phyloP scores from a whole-genome alignment of 2,113 vertebrate genomes.

The Nannobrachium achirus region DNA sequence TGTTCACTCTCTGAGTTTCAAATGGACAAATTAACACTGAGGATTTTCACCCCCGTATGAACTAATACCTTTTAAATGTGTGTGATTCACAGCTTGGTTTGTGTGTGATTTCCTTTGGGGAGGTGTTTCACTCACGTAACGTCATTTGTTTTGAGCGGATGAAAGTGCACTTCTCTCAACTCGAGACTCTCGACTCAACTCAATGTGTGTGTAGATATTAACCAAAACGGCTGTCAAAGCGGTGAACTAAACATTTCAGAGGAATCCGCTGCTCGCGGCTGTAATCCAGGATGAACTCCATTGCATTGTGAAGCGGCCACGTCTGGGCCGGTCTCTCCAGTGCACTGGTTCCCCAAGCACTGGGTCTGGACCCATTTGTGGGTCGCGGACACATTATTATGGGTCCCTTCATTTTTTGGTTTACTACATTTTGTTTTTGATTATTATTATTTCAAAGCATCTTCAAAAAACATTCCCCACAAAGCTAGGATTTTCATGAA shows the following conservation, averaged over 20 bases:
- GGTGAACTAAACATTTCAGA: background rate
- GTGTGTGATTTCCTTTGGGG: slow-evolving; percentile 6
- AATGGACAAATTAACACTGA: too few species aligned
- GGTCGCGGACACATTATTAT: too few species aligned
- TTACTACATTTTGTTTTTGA: too few species aligned
- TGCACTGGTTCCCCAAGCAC: too few species aligned
- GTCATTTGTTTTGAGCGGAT: background rate
- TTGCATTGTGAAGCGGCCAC: background rate
- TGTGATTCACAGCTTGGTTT: slow-evolving; percentile 5
- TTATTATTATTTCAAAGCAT: too few species aligned
- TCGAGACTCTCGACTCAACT: background rate
- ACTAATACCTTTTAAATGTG: slow-evolving; percentile 1
- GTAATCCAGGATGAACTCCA: slow-evolving; percentile 14
- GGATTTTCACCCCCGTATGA: too few species aligned
- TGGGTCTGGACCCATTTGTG: too few species aligned
- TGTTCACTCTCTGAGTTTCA: too few species aligned
- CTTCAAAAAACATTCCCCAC: too few species aligned
- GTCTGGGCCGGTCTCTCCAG: background rate
- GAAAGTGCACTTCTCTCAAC: background rate
- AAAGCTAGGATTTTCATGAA: too few species aligned
- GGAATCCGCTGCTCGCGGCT: background rate
- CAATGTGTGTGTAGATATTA: slow-evolving; percentile 7
- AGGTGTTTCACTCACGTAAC: background rate
- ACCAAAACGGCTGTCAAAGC: background rate
- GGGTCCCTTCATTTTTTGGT: too few species aligned